Base-by-base conservation (phyloP, 1,140 invertebrate genomes). In the Drosophila tsacasi region DNA sequence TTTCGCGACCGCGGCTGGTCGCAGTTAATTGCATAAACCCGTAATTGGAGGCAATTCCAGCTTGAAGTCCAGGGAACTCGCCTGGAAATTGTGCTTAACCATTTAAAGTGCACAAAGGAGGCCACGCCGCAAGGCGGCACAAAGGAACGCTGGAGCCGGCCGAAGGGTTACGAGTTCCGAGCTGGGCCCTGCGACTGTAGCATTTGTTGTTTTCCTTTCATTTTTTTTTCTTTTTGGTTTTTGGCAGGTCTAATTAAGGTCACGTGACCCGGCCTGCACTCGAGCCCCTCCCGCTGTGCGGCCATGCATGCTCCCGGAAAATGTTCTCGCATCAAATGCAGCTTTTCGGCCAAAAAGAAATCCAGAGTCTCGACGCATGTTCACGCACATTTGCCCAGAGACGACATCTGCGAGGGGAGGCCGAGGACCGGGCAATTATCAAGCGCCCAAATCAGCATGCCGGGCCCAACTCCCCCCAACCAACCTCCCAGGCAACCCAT, bases 191-290 rank as follows among this genome's bases (percentile, higher is more conserved):
- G 39, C 55, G 35, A 37, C 44, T 67, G 58, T 63, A 32, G 37
- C 50, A 54, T 65, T 54, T 35, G 19, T 35, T 49, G 47, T 27
- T 49, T 12, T 30, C 15, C 23, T 3, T 6, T n/a, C 17, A 1
- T 30, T n/a, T 37, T 55, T 55, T 32, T 52, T 47, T 32, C 19
- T 5, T 8, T 17, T 19, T n/a, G 54, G 54, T 35, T 77, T 72
- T 66, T 65, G 49, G 75, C 54, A 78, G 67, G 47, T 65, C 83
- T 87, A 83, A 87, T 87, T 87, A 87, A 83, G 84, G 84, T 83
- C 83, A 87, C 84, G 84, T 81, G 84, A 83, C 83, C 79, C 61
- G 65, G 55, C 40, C 72, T 65, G 58, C 25, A 61, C 27, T 17
- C 30, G 37, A 23, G 40, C 52, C 17, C 17, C 47, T 37, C 62